Evolutionary conservation across 2,888 invertebrate species (phyloP).

Genomic region (Portevinia maculata): DNA sequence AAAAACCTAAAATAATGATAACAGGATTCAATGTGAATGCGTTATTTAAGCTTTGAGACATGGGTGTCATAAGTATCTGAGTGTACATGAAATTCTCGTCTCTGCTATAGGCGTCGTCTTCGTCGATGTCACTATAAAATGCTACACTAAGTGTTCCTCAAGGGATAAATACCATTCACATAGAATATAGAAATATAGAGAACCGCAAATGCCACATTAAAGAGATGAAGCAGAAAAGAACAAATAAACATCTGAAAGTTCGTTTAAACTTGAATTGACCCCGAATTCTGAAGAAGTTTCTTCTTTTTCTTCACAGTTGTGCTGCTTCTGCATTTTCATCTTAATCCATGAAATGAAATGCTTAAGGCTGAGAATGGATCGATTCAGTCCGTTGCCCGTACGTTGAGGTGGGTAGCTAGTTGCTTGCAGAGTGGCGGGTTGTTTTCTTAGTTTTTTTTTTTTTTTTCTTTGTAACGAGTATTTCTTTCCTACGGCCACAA

Average conservation of each 20-base stretch:
- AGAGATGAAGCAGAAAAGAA: conserved; percentile 19
- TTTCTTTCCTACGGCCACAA: conserved; percentile 36
- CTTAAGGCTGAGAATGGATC: conserved; percentile 38
- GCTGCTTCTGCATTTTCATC: neutral
- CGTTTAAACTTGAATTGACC: conserved; percentile 59
- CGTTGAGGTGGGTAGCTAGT: conserved; percentile 14
- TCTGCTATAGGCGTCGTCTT: neutral
- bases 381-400: conserved; percentile 9
- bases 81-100: too few species aligned
- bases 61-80: conserved; percentile 47
- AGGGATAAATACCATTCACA: conserved; percentile 4
- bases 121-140: neutral
- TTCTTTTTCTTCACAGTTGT: neutral
- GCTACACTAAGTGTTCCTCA: conserved; percentile 2
- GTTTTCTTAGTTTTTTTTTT: neutral
- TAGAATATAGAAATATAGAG: neutral
- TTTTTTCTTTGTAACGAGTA: conserved; percentile 4
- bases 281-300: conserved; percentile 47
- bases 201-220: neutral
- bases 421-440: neutral
- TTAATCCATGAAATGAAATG: neutral
- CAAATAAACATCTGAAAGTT: conserved; percentile 61
- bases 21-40: conserved; percentile 21
- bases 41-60: conserved; percentile 54
- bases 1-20: conserved; percentile 7